Conservation (phyloP, 1,140 invertebrate species). For the Periplaneta americana region DNA sequence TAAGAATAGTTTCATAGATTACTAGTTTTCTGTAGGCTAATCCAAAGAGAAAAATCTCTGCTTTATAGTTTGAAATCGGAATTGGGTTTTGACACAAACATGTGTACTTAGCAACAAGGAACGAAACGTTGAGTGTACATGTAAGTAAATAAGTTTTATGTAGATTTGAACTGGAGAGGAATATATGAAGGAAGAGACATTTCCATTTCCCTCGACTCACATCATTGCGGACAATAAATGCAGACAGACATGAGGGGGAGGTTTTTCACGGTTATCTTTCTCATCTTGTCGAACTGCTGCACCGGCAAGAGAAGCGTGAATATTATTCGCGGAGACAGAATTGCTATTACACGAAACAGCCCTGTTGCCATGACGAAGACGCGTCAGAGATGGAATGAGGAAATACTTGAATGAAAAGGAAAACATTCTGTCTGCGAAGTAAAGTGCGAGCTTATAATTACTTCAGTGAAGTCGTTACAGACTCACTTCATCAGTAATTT, state of each 20-base stretch:
- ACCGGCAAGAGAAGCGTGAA: neutral
- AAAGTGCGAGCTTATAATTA: neutral
- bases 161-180: too few relatives aligned
- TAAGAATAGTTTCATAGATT: too few relatives aligned
- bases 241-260: neutral
- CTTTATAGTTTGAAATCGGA: too few relatives aligned
- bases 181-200: too few relatives aligned
- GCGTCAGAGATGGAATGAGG: neutral
- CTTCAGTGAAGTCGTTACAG: neutral
- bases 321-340: neutral
- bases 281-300: neutral
- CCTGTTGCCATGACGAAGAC: neutral
- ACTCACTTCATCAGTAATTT: neutral
- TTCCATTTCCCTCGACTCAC: too few relatives aligned
- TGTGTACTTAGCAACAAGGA: too few relatives aligned
- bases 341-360: neutral
- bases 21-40: too few relatives aligned
- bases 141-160: too few relatives aligned
- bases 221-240: too few relatives aligned
- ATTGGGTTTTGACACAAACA: too few relatives aligned
- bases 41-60: too few relatives aligned
- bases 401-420: neutral
- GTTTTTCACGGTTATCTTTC: neutral
- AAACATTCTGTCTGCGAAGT: neutral
- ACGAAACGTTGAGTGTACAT: too few relatives aligned